Conservation (phyloP, 2,797 vertebrate genomes). For the Choloepus didactylus region DNA sequence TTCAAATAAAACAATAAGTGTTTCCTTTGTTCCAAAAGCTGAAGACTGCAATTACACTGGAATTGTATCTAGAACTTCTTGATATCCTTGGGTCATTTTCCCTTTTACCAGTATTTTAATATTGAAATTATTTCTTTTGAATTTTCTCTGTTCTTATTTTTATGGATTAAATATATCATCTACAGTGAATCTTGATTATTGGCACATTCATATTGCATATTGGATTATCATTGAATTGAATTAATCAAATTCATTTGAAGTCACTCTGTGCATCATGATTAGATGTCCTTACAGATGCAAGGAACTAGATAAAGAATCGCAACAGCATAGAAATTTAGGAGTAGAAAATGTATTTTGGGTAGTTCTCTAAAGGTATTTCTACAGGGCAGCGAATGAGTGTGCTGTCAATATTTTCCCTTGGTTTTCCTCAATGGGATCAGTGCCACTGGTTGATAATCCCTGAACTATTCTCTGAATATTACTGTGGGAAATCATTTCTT, state of each 20-base stretch:
- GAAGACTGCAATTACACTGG: background rate
- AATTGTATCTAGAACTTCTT: background rate
- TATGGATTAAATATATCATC: background rate
- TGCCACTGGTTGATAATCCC: background rate
- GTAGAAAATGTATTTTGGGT: background rate
- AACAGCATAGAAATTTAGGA: background rate
- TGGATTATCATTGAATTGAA: background rate
- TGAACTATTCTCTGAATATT: conserved; percentile 32
- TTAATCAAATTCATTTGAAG: background rate
- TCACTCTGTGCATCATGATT: background rate
- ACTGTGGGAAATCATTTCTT: conserved; percentile 8
- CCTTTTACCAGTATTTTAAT: conserved; percentile 5
- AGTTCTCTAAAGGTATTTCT: conserved; percentile 6
- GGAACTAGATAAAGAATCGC: background rate
- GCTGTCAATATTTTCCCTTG: background rate
- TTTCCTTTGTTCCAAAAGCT: background rate
- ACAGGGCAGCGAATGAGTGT: background rate
- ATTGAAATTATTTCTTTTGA: background rate
- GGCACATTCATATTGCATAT: background rate
- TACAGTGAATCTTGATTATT: conserved; percentile 3
- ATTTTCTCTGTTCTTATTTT: background rate
- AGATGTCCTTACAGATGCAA: conserved; percentile 51
- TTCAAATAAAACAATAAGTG: background rate
- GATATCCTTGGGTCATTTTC: background rate
- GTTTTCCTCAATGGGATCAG: background rate